phyloP scores from a whole-genome alignment of 1,140 invertebrate genomes.

The Zeugodacus cucurbitae region DNA sequence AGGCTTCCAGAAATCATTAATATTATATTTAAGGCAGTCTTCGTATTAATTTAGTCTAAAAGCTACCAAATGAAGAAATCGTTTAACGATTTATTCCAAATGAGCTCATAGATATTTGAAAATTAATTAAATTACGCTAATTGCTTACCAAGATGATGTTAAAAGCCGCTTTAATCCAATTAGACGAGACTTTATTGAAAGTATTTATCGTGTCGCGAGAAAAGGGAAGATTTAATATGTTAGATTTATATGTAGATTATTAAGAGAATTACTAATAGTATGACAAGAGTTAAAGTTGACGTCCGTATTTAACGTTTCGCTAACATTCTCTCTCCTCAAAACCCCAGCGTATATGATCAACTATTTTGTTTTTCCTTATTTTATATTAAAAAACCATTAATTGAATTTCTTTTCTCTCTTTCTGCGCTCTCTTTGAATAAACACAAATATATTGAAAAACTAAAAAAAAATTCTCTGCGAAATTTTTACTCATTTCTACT shows the following conservation, averaged over 20 bases:
- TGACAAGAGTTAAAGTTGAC: no score
- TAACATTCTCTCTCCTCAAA: background rate
- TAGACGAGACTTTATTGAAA: background rate
- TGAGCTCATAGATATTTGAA: background rate
- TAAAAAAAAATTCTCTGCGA: background rate
- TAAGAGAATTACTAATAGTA: no score
- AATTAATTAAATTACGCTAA: background rate
- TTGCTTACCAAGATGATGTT: background rate
- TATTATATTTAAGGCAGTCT: no score
- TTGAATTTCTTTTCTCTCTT: conserved; percentile 42
- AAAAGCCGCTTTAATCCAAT: background rate
- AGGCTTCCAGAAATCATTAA: no score
- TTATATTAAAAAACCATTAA: conserved; percentile 27
- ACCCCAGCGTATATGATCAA: background rate
- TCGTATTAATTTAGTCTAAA: no score
- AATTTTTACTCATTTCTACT: background rate
- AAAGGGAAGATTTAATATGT: no score
- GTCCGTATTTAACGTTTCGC: no score
- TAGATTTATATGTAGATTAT: no score
- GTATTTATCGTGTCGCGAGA: no score
- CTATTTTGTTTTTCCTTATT: background rate
- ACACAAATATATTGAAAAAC: background rate
- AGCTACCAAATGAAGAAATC: no score
- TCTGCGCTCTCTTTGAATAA: conserved; percentile 23
- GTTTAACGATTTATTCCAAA: no score